Conservation (phyloP, 92 coral and sea anemone species). For the Porites cylindrica region DNA sequence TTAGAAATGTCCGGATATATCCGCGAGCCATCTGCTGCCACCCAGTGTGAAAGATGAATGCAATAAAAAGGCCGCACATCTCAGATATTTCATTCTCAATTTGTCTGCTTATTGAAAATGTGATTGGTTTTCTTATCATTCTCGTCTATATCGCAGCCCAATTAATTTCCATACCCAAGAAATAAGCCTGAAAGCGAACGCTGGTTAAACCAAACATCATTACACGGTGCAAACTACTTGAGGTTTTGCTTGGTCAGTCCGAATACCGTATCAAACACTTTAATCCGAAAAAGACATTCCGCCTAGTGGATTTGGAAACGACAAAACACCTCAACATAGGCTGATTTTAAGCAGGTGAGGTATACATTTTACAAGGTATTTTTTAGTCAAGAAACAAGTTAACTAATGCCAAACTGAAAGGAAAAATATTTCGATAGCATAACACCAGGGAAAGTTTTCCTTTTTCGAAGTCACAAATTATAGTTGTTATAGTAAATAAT, state of each 20-base stretch:
- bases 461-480: too few relatives aligned
- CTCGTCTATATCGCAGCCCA: constrained; percentile 5
- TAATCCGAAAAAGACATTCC: neutral
- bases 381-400: neutral
- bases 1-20: constrained; percentile 13
- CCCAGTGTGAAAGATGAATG: neutral
- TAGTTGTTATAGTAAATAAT: too few relatives aligned
- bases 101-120: constrained; percentile 9
- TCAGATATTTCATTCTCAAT: neutral
- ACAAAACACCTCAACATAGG: neutral
- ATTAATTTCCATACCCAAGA: constrained; percentile 3
- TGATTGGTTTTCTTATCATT: constrained; percentile 4
- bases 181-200: neutral
- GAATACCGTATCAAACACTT: neutral
- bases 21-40: constrained; percentile 15
- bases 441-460: too few relatives aligned
- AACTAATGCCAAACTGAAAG: neutral
- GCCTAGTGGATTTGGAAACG: too few relatives aligned
- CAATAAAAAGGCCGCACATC: neutral
- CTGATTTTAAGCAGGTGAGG: constrained; percentile 8
- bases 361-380: neutral
- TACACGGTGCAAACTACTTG: neutral
- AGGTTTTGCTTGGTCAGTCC: neutral
- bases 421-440: too few relatives aligned
- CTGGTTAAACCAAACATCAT: neutral